phyloP scores from a whole-genome alignment of 2,888 invertebrate genomes.

The Drosophila borealis region DNA sequence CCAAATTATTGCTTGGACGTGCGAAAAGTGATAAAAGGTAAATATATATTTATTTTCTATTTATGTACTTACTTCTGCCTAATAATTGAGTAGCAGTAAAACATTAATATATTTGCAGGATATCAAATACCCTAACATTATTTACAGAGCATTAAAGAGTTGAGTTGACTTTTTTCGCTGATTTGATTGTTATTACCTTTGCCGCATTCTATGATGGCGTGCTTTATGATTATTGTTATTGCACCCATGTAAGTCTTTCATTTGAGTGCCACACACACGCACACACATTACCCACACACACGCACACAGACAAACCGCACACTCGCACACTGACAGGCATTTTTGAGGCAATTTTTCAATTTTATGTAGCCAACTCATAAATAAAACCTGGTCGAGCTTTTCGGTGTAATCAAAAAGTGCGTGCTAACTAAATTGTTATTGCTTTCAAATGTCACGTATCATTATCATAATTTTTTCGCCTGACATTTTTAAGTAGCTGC shows the following conservation, averaged over 20 bases:
- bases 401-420: slow-evolving; percentile 71
- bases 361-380: slow-evolving; percentile 69
- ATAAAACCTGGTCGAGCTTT: slow-evolving; percentile 55
- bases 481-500: slow-evolving; percentile 80
- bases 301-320: neutral
- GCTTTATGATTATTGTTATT: slow-evolving; percentile 73
- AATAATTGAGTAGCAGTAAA: neutral
- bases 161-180: neutral
- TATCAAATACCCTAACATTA: neutral
- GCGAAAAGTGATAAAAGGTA: too few species aligned
- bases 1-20: too few species aligned
- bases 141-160: slow-evolving; percentile 16
- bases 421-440: slow-evolving; percentile 81
- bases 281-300: slow-evolving; percentile 4
- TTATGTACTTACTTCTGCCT: too few species aligned
- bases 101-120: neutral
- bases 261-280: slow-evolving; percentile 20
- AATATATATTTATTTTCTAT: too few species aligned
- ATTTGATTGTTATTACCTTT: slow-evolving; percentile 30
- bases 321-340: slow-evolving; percentile 14
- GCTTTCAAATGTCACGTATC: slow-evolving; percentile 81
- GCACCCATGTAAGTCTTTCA: slow-evolving; percentile 52
- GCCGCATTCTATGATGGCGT: slow-evolving; percentile 34
- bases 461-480: slow-evolving; percentile 79
- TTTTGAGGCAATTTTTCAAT: slow-evolving; percentile 70